These are phyloP conservation scores for Semotilus atromaculatus DNA, from an alignment of 2,797 vertebrate species.

Conservation along the genomic window DNA sequence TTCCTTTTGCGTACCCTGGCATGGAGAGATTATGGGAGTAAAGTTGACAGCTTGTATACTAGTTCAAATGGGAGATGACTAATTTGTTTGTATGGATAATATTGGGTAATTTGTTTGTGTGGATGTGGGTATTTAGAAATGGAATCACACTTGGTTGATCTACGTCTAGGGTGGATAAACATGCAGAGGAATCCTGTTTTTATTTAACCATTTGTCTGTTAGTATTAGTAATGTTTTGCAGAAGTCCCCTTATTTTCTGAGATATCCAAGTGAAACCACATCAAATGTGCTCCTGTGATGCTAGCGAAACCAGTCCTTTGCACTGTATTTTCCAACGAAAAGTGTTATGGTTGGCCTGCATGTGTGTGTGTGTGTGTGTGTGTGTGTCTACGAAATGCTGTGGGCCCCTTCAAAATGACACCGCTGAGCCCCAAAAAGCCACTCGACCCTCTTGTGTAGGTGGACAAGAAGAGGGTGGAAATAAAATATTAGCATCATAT, in stretches of 20 bases:
- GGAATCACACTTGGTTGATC: slow-evolving; percentile 25
- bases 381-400: slow-evolving; percentile 2
- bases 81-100: slow-evolving; percentile 40
- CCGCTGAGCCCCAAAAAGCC: not conserved
- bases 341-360: slow-evolving; percentile 46
- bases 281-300: slow-evolving; percentile 27
- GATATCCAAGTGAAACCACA: slow-evolving; percentile 31
- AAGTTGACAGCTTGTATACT: slow-evolving; percentile 59
- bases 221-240: slow-evolving; percentile 22
- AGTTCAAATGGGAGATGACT: slow-evolving; percentile 48
- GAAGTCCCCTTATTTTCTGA: not conserved
- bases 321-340: slow-evolving; percentile 6
- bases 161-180: slow-evolving; percentile 5
- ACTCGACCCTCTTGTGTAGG: not conserved
- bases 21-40: slow-evolving; percentile 64
- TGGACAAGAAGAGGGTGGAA: slow-evolving; percentile 6
- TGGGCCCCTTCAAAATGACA: slow-evolving; percentile 12
- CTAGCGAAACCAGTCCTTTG: not conserved
- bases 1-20: slow-evolving; percentile 69
- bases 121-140: slow-evolving; percentile 30
- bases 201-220: slow-evolving; percentile 40
- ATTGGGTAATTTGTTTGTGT: slow-evolving; percentile 31
- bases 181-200: slow-evolving; percentile 17
- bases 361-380: slow-evolving; percentile 1
- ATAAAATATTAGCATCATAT: not conserved